Percentiles rank a stretch among this genome's conserved stretches.
Conservation (phyloP, 2,113 vertebrate genomes). For the Piaya cayana region DNA sequence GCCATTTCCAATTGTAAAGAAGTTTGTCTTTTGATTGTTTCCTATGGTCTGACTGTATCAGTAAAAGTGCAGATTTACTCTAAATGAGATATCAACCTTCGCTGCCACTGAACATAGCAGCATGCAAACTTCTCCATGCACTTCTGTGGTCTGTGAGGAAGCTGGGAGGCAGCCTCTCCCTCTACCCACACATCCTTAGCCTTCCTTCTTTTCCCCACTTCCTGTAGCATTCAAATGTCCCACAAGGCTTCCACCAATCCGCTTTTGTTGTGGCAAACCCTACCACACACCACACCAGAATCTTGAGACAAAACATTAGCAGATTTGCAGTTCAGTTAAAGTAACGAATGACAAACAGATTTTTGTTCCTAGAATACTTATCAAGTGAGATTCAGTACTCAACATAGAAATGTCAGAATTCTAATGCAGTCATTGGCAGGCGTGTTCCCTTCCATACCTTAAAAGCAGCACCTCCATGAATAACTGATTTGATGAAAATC, state of each 20-base stretch:
- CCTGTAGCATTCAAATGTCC: background rate
- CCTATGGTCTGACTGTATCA: background rate
- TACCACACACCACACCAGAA: background rate
- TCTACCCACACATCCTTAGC: too few species aligned
- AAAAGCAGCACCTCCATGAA: slow-evolving; percentile 94
- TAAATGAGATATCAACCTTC: background rate
- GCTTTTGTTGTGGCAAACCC: background rate
- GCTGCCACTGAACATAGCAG: background rate
- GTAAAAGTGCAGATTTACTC: background rate
- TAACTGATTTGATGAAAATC: slow-evolving; percentile 97
- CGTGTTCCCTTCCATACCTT: slow-evolving; percentile 80
- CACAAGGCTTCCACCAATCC: background rate
- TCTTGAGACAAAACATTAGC: background rate
- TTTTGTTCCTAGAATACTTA: background rate
- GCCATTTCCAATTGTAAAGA: background rate
- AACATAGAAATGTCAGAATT: background rate
- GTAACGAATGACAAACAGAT: background rate
- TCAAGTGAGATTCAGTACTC: background rate
- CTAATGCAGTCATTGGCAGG: background rate
- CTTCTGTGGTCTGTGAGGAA: background rate
- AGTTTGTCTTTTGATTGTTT: background rate
- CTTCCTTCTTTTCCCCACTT: background rate
- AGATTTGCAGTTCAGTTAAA: background rate
- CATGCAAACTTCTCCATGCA: background rate
- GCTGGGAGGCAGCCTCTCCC: background rate